phyloP scores from a whole-genome alignment of 2,888 invertebrate genomes.

The Drosophila demipolita region DNA sequence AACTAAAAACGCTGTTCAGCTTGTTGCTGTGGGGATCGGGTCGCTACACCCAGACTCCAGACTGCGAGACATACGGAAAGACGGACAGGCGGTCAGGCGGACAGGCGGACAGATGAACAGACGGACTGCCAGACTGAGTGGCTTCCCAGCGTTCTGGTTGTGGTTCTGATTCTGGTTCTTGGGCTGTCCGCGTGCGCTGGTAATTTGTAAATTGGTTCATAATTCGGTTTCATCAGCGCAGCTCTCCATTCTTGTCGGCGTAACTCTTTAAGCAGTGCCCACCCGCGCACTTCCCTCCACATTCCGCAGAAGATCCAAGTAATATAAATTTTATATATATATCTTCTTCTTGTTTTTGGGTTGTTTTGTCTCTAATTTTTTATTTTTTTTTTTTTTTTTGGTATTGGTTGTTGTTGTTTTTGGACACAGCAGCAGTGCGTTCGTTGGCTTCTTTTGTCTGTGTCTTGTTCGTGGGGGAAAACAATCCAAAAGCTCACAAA shows the following conservation, averaged over 20 bases:
- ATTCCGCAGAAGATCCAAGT: slow-evolving; percentile 19
- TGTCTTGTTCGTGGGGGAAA: slow-evolving; percentile 65
- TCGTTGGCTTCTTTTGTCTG: slow-evolving; percentile 78
- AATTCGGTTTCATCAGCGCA: slow-evolving; percentile 72
- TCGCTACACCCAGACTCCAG: slow-evolving; percentile 26
- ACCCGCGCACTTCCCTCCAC: slow-evolving; percentile 38
- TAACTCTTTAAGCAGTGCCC: slow-evolving; percentile 25
- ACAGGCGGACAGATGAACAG: background rate
- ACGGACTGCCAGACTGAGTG: slow-evolving; percentile 4
- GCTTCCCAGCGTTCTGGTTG: slow-evolving; percentile 15
- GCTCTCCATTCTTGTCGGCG: slow-evolving; percentile 26
- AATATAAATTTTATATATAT: slow-evolving; percentile 33
- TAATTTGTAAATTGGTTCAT: slow-evolving; percentile 82
- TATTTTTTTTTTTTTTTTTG: background rate
- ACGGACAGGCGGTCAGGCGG: background rate
- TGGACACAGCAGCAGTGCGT: slow-evolving; percentile 69
- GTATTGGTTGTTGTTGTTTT: slow-evolving; percentile 29
- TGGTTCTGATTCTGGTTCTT: slow-evolving; percentile 27
- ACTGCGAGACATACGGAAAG: slow-evolving; percentile 4
- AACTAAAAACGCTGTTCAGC: slow-evolving; percentile 15
- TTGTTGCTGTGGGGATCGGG: slow-evolving; percentile 14
- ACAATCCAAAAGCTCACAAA: slow-evolving; percentile 76
- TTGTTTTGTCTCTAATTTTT: slow-evolving; percentile 27
- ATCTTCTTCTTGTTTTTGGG: slow-evolving; percentile 12
- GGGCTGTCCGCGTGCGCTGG: slow-evolving; percentile 53